Base-by-base conservation (phyloP, 1,140 invertebrate species). In the Capitella teleta region DNA sequence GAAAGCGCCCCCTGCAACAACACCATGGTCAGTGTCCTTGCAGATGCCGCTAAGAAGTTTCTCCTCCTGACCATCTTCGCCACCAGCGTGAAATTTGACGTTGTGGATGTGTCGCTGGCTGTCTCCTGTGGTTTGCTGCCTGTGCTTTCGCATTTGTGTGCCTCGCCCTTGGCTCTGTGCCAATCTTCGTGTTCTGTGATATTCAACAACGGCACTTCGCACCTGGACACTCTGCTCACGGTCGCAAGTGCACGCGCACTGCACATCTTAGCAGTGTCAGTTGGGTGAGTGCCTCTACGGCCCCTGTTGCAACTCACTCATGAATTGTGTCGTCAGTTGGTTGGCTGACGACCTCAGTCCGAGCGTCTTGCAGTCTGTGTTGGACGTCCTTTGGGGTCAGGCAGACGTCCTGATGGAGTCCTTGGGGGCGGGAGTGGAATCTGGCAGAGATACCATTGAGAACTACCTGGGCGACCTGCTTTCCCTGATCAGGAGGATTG, bases 61-160 rank as follows among this genome's bases (percentile, higher is more conserved):
- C 62, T 74, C 59, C 56, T 76, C 23, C 65, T 78, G 21, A 78
- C 74, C 14, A 65, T 80, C 10, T 79, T 79, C 64, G 73, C 76
- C 2, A 61, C 81, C 41, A 80, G 77, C 63, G 72, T 78, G 6
- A 73, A 73, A 26, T 80, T 78, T 61, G 67, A 74, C 49, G 68
- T 78, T 14, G 66, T 73, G 43, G 80, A 81, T 63, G 65, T 82
- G n/a, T 72, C 68, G 25, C 66, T 81, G 18, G 73, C 77, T 3
- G 77, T 81, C 14, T 74, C 77, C 2, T 76, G 75, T 60, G 77
- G 77, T 3, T 32, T 82, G 12, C 61, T 80, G 28, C 65, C 72
- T 3, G 57, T 74, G 5, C 61, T 80, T n/a, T 70, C 70, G 34
- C 59, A 60, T 8, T 62, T 76, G 40, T 67, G 67, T 49, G 58